A percentile compares a stretch with the other conserved stretches of the same genome.
These are phyloP conservation scores for Suncus etruscus DNA, from an alignment of 2,113 vertebrate species.

Conservation along the genomic window DNA sequence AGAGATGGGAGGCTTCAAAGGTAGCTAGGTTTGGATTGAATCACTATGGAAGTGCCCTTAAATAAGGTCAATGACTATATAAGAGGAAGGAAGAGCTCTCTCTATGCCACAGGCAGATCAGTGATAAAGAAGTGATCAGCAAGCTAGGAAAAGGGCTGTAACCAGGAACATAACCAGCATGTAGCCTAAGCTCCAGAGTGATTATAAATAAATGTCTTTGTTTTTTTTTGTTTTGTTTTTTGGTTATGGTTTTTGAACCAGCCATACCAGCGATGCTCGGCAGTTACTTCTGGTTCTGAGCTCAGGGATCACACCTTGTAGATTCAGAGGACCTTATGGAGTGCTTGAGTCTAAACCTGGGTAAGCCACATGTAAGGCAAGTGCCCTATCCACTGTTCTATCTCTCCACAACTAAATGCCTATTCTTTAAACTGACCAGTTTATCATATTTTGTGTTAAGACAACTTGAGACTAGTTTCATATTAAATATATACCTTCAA, in stretches of 20 bases:
- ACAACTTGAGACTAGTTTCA: background rate
- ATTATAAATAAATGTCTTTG: background rate
- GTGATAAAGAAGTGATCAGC: background rate
- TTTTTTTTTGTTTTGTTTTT: too few species aligned
- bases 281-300: too few species aligned
- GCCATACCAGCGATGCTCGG: too few species aligned
- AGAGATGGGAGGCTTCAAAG: too few species aligned
- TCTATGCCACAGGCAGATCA: background rate
- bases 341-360: too few species aligned
- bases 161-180: background rate
- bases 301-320: too few species aligned
- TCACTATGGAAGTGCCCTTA: too few species aligned
- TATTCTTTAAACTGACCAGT: background rate
- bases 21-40: too few species aligned
- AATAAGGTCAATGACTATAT: background rate
- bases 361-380: too few species aligned
- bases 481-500: background rate
- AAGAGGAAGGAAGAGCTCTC: background rate
- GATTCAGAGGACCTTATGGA: too few species aligned
- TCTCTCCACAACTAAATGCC: background rate
- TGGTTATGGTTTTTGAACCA: too few species aligned
- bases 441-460: background rate
- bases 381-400: too few species aligned
- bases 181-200: background rate
- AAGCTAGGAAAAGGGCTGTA: background rate